Base-by-base conservation (phyloP, 2,888 invertebrate species). In the Lycophotia porphyrea region DNA sequence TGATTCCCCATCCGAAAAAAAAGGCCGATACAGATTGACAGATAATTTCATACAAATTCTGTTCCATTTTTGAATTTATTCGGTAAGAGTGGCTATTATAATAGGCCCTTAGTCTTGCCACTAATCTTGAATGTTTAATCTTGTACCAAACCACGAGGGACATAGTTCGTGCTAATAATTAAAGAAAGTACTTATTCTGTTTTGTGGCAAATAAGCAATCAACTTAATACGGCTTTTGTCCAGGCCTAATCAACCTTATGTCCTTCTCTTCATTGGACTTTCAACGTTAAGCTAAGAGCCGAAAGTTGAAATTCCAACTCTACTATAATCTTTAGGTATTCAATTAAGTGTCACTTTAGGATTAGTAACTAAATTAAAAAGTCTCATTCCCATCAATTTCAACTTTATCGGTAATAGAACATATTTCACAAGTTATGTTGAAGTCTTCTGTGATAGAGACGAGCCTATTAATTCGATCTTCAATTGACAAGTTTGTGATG, bases 111-210 rank as follows among this genome's bases (percentile, higher is more conserved):
- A 42, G 21, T 5, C 13, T 61, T 1, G 5, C 36, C 13, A 18
- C 39, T 13, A 24, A 47, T 36, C 78, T 76, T 64, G n/a, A 47
- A 47, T 58, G 34, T 21, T 21, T 58, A 67, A 76, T 67, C 21
- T 34, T n/a, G n/a, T 21, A 34, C 21, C 60, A 11, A 47, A 39
- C 15, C 47, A 31, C n/a, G 1, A 31, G 24, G 13, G 47, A 76
- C 15, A 34, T 15, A 65, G 24, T 18, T 31, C 11, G 42, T 49
- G 5, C 21, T 21, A 31, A 24, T 63, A 34, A 18, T 24, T 21
- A 27, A 64, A 64, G 13, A 24, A 18, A 39, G 63, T 5, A 27
- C n/a, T 63, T 55, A 8, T 7, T 15, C 8, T 31, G 1, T 47
- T 78, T 58, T 47, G 1, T 39, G 31, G 34, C 7, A 36, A 52